A percentile compares a stretch with the other conserved stretches of the same genome.
Evolutionary conservation across 2,797 vertebrate genomes (phyloP).

Genomic region (Champsocephalus gunnari): DNA sequence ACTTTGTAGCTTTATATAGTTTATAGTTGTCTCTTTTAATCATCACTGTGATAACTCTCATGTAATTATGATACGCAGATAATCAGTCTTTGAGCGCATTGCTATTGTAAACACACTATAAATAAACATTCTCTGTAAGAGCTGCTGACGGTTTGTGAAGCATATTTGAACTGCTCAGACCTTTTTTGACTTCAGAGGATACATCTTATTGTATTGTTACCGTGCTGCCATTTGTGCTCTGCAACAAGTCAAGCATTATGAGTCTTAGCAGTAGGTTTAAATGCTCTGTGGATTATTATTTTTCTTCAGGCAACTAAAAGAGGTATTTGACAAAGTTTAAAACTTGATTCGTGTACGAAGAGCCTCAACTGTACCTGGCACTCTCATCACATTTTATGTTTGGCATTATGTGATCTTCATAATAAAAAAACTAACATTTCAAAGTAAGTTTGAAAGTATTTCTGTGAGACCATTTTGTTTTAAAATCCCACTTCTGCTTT

Average conservation of each 20-base stretch:
- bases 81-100: constrained; percentile 3
- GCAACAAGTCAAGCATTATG: constrained; percentile 22
- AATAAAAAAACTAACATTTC: not conserved
- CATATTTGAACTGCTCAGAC: constrained; percentile 9
- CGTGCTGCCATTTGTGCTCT: constrained; percentile 32
- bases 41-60: constrained; percentile 8
- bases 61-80: constrained; percentile 5
- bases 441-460: not conserved
- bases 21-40: constrained; percentile 36
- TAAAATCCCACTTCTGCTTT: not conserved
- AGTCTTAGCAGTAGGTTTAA: constrained; percentile 34
- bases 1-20: constrained; percentile 8
- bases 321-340: constrained; percentile 7
- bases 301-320: constrained; percentile 18
- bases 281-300: constrained; percentile 39
- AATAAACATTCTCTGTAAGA: not conserved
- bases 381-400: not conserved
- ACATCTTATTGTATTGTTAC: constrained; percentile 15
- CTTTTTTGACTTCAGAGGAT: constrained; percentile 22
- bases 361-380: not conserved
- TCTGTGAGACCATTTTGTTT: not conserved
- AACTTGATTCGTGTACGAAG: not conserved
- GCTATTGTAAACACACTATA: not conserved
- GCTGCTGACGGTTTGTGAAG: constrained; percentile 30
- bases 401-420: not conserved